Evolutionary conservation across 2,888 invertebrate species (phyloP).

Genomic region (Ischnus inquisitorius): DNA sequence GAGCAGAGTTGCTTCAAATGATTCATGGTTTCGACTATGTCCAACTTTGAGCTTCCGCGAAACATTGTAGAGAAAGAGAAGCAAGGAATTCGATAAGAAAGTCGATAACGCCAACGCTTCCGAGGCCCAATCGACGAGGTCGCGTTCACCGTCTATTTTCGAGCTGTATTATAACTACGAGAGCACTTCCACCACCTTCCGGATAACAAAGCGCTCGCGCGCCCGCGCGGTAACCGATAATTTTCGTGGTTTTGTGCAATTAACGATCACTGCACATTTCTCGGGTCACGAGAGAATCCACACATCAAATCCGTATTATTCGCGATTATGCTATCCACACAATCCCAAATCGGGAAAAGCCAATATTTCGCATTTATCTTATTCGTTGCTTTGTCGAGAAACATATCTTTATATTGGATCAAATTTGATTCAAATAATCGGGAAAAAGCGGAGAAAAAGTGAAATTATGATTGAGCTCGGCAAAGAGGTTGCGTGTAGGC

Average conservation of each 20-base stretch:
- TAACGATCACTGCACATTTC: background rate
- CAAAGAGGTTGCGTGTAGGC: slow-evolving; percentile 69
- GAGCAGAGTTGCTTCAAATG: background rate
- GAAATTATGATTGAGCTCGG: slow-evolving; percentile 34
- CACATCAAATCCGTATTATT: background rate
- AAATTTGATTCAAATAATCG: background rate
- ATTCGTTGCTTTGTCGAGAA: background rate
- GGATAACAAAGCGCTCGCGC: background rate
- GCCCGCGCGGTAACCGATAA: background rate
- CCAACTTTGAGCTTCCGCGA: slow-evolving; percentile 4
- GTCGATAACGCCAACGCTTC: slow-evolving; percentile 59
- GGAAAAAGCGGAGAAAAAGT: background rate
- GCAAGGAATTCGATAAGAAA: slow-evolving; percentile 59
- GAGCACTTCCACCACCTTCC: slow-evolving; percentile 25
- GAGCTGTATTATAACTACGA: slow-evolving; percentile 24
- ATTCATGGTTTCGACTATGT: background rate
- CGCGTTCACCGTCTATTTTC: slow-evolving; percentile 54
- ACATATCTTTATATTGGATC: background rate
- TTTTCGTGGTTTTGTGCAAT: slow-evolving; percentile 19
- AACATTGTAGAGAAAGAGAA: slow-evolving; percentile 16
- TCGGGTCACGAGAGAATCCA: background rate
- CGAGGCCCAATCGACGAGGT: slow-evolving; percentile 38
- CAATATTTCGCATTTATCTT: background rate
- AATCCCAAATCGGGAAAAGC: no score
- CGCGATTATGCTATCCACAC: background rate